Base-by-base conservation (phyloP, 2,113 vertebrate genomes). In the Meles meles region DNA sequence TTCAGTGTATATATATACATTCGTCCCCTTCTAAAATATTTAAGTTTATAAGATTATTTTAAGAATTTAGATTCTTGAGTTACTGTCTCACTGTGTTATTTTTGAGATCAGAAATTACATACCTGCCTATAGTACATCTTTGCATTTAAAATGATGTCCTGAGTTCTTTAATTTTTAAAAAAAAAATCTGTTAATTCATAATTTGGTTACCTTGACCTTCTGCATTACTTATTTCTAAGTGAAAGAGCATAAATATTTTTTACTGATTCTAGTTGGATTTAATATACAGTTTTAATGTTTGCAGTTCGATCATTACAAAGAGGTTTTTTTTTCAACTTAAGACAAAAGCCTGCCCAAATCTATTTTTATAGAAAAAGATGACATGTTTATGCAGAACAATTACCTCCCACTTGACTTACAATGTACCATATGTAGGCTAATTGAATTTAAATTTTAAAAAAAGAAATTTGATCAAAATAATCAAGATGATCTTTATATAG, bases 41-140 rank as follows among this genome's bases (percentile, higher is more conserved):
- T 69, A 86, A 34, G 31, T 82, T 96, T 89, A 34, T 88, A 88
- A 47, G 17, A 63, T 83, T 63, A 69, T 96, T 93, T 96, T 93
- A 11, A 98, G 42, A 91, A 71, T 86, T 74, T 6, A 86, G 5
- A 61, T 87, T 87, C 14, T 63, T 96, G 8, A 81, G 12, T 85
- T 91, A 76, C 13, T 63, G 10, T 83, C 23, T 69, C n/a, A 63
- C 23, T 92, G 18, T 90, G 37, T 42, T 14, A n/a, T 93, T 84
- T 95, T 44, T 85, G 14, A 89, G 94, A 86, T 71, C 37, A 81
- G 76, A 83, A 55, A 65, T 90, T 93, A 74, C 29, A 65, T 69
- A 63, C 37, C 20, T 94, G 18, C 14, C 18, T 71, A 1, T 42
- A 65, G 47, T 93, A 37, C 10, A 92, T 42, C n/a, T 87, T 94